phyloP scores from a whole-genome alignment of 2,797 vertebrate species.

The Numenius phaeopus region DNA sequence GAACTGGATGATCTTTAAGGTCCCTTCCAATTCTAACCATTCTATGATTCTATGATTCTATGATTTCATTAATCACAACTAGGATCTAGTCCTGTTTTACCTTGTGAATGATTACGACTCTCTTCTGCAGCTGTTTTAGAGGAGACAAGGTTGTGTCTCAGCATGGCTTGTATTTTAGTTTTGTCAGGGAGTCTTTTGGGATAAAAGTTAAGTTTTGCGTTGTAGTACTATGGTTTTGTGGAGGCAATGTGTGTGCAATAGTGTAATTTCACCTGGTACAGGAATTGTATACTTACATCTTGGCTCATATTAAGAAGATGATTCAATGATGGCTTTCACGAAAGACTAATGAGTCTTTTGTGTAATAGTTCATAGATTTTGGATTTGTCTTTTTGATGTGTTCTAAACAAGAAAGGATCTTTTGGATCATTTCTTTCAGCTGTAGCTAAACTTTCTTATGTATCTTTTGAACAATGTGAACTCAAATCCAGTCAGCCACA shows the following conservation, averaged over 20 bases:
- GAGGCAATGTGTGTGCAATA: not conserved
- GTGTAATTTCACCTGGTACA: not conserved
- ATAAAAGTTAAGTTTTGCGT: not conserved
- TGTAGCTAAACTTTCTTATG: conserved; percentile 21
- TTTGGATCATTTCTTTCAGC: conserved; percentile 21
- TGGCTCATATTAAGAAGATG: not conserved
- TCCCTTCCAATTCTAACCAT: too few relatives aligned
- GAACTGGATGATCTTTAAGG: too few relatives aligned
- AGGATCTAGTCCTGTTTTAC: not conserved
- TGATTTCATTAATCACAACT: not conserved
- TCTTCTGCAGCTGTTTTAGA: not conserved
- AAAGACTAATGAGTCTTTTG: not conserved
- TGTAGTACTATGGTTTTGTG: not conserved
- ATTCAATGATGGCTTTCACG: not conserved
- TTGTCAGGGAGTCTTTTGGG: not conserved
- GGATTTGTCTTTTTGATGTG: not conserved
- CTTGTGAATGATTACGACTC: not conserved
- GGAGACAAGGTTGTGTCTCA: not conserved
- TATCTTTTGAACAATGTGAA: conserved; percentile 46
- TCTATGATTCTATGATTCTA: too few relatives aligned
- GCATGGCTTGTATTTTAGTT: not conserved
- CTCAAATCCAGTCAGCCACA: conserved; percentile 10
- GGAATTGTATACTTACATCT: not conserved
- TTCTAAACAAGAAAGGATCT: not conserved
- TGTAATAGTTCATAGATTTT: not conserved